Base-by-base conservation (phyloP, 2,113 vertebrate species). In the Cervus canadensis region DNA sequence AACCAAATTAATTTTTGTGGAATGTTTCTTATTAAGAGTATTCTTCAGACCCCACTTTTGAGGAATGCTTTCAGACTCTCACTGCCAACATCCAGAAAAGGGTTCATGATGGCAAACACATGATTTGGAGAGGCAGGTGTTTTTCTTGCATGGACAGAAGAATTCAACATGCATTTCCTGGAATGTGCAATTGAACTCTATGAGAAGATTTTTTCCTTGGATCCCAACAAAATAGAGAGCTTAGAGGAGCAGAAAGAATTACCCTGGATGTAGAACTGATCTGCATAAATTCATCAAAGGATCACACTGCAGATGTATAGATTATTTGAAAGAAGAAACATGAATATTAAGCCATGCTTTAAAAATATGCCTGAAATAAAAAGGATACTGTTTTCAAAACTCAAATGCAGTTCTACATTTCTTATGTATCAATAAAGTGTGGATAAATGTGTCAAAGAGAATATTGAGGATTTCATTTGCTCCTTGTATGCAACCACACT, bases 401-500 rank as follows among this genome's bases (percentile, higher is more conserved):
- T 71, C 96, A 96, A 93, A 95, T 0, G 3, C 0, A 86, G n/a
- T 30, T 21, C 83, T 89, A 17, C 13, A 43, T 89, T 96, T 98
- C 62, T 88, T 90, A 60, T 10, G 57, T 81, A 97, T 89, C 96
- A 97, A 97, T 94, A 98, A 59, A 79, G 52, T 91, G 92, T 91
- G 96, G 95, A 95, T 48, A 98, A 98, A 98, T 54, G 93, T 52
- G 7, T 96, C 92, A 93, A 98, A 88, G 45, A 87, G 78, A 95
- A 90, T 45, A 95, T 16, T 60, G 94, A 95, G 3, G 90, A 97
- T 97, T 98, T 95, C 97, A 97, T 98, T 99, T 98, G 26, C 87
- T 97, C 83, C 95, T 97, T 88, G 97, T 93, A 97, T 94, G 94
- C 87, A 71, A 83, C 87, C 40, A 43, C 94, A 98, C 98, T 98